phyloP scores from a whole-genome alignment of 2,888 invertebrate genomes.

The Leptarthrus brevirostris region DNA sequence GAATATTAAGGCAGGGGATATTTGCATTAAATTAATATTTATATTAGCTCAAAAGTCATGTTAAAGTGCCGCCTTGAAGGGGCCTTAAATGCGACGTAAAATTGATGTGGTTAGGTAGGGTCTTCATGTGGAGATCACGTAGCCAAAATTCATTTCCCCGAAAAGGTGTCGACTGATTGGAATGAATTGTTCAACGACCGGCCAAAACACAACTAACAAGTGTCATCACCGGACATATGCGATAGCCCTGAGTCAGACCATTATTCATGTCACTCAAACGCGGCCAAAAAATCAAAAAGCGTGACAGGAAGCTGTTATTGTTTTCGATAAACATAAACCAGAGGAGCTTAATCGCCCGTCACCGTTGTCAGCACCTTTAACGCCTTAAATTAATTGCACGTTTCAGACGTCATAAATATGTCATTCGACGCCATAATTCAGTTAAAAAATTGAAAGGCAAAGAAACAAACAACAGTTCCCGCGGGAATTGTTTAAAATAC shows the following conservation, averaged over 20 bases:
- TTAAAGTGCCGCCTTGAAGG: conserved; percentile 12
- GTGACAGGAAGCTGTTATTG: conserved; percentile 58
- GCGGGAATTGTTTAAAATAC: background rate
- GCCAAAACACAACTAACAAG: conserved; percentile 40
- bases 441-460: conserved; percentile 13
- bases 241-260: conserved; percentile 44
- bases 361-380: conserved; percentile 42
- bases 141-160: conserved; percentile 36
- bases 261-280: conserved; percentile 44
- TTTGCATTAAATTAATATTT: conserved; percentile 16
- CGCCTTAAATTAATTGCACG: conserved; percentile 51
- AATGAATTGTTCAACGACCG: conserved; percentile 4
- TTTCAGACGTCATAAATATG: conserved; percentile 54
- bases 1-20: background rate
- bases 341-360: conserved; percentile 34
- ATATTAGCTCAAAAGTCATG: conserved; percentile 33
- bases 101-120: background rate
- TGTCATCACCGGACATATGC: conserved; percentile 44
- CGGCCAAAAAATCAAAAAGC: conserved; percentile 53
- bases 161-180: conserved; percentile 34
- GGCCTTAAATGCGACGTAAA: background rate
- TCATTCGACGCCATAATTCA: conserved; percentile 50
- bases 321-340: conserved; percentile 49
- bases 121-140: conserved; percentile 22
- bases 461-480: background rate